These are phyloP conservation scores for Pterobdella sp. DNA, from an alignment of 2,888 invertebrate genomes.

Conservation along the genomic window DNA sequence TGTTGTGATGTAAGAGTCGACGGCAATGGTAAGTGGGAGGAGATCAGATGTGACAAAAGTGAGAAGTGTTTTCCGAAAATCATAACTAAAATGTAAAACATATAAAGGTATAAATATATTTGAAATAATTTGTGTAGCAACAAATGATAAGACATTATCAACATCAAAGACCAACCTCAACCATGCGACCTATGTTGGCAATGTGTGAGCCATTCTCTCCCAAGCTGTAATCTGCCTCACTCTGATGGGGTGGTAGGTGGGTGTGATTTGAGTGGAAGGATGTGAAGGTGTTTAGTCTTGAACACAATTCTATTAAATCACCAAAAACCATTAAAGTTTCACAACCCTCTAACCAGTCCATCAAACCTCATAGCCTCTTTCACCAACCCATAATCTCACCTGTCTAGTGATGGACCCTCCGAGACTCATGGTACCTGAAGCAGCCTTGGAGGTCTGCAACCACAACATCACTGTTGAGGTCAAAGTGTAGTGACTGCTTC, in stretches of 20 bases:
- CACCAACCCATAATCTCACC: too few species aligned
- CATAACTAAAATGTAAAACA: not conserved
- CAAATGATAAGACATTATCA: too few species aligned
- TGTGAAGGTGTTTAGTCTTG: too few species aligned
- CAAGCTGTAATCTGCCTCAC: constrained; percentile 80
- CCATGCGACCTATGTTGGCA: constrained; percentile 95
- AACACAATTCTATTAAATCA: too few species aligned
- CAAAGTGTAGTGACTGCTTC: constrained; percentile 88
- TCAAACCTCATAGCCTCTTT: too few species aligned
- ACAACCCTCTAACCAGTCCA: too few species aligned
- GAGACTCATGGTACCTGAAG: constrained; percentile 96
- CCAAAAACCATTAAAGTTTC: too few species aligned
- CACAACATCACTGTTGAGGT: constrained; percentile 98
- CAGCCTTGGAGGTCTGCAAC: constrained; percentile 89
- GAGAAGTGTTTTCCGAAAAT: not conserved
- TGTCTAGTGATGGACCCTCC: constrained; percentile 96
- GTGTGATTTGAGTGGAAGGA: too few species aligned
- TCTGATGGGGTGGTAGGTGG: constrained; percentile 63
- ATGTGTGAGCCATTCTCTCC: constrained; percentile 92
- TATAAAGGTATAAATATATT: not conserved
- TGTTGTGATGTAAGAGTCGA: not conserved
- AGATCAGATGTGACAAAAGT: not conserved
- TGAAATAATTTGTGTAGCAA: too few species aligned
- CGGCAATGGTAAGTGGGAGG: not conserved
- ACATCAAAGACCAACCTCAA: constrained; percentile 70